A percentile compares a stretch with the other conserved stretches of the same genome.
phyloP scores from a whole-genome alignment of 2,113 vertebrate species.

The Chascanopsetta lugubris region DNA sequence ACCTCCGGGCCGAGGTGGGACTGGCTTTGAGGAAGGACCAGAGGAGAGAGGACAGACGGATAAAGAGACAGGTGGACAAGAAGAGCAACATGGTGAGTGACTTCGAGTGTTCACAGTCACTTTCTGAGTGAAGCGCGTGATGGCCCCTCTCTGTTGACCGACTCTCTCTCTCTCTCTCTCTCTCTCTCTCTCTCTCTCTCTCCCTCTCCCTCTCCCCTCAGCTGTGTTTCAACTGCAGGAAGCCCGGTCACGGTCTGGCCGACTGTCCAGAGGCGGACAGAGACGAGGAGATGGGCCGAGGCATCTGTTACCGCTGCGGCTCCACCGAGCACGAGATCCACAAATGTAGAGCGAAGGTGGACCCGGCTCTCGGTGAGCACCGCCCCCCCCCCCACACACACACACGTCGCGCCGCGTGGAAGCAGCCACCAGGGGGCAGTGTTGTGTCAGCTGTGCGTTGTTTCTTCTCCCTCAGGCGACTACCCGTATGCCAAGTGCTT shows the following conservation, averaged over 20 bases:
- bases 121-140: no score
- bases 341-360: constrained; percentile 89
- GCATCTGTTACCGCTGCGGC: constrained; percentile 95
- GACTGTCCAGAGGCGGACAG: constrained; percentile 90
- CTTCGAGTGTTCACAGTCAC: no score
- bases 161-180: no score
- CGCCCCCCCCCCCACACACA: no score
- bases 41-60: constrained; percentile 85
- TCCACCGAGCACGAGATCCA: constrained; percentile 94
- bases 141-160: no score
- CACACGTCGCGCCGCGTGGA: no score
- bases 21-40: constrained; percentile 83
- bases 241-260: constrained; percentile 91
- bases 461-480: constrained; percentile 81
- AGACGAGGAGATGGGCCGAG: constrained; percentile 90
- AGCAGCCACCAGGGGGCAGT: not conserved
- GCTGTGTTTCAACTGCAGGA: constrained; percentile 96
- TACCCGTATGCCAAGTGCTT: constrained; percentile 97
- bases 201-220: constrained; percentile 49
- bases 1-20: constrained; percentile 73
- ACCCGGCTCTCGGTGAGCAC: constrained; percentile 90
- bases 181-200: not conserved
- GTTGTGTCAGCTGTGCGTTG: not conserved
- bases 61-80: constrained; percentile 87
- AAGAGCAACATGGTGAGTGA: constrained; percentile 87